Conservation (phyloP, 2,888 invertebrate genomes). For the Orchesella flavescens region DNA sequence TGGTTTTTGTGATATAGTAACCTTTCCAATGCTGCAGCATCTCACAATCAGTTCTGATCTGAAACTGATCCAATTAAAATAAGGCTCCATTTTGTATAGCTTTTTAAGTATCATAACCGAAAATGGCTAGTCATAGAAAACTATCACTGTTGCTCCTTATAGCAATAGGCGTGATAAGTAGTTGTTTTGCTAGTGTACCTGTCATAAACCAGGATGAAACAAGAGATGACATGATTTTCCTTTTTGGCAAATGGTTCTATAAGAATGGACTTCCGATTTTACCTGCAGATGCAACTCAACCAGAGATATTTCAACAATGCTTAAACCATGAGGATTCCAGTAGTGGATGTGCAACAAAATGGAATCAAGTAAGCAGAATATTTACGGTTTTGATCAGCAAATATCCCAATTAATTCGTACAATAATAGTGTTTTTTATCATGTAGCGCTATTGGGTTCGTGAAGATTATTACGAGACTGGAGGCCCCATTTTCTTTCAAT, state of each 20-base stretch:
- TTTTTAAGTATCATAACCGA: too few species aligned
- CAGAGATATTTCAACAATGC: conserved; percentile 46
- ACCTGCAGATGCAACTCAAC: conserved; percentile 5
- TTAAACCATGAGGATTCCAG: conserved; percentile 40
- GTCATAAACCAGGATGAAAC: not conserved
- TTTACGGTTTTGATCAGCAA: not conserved
- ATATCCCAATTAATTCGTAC: too few species aligned
- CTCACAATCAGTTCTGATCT: too few species aligned
- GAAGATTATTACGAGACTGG: conserved; percentile 39
- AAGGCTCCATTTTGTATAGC: too few species aligned
- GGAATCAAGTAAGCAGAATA: conserved; percentile 44
- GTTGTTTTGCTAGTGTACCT: not conserved
- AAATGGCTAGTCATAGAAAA: not conserved
- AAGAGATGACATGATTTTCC: conserved; percentile 27
- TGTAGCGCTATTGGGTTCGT: conserved; percentile 57
- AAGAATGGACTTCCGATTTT: conserved; percentile 38
- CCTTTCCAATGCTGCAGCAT: too few species aligned
- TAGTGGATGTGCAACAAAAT: conserved; percentile 45
- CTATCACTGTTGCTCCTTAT: not conserved
- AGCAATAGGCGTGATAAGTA: not conserved
- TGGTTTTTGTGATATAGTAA: too few species aligned
- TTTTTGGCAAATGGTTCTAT: conserved; percentile 36
- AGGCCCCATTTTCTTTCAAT: conserved; percentile 60
- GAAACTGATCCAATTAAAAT: too few species aligned
- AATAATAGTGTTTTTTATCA: too few species aligned